Percentiles rank a stretch among this genome's conserved stretches.
Conservation (phyloP, 2,797 vertebrate species). For the Crax fasciolata region DNA sequence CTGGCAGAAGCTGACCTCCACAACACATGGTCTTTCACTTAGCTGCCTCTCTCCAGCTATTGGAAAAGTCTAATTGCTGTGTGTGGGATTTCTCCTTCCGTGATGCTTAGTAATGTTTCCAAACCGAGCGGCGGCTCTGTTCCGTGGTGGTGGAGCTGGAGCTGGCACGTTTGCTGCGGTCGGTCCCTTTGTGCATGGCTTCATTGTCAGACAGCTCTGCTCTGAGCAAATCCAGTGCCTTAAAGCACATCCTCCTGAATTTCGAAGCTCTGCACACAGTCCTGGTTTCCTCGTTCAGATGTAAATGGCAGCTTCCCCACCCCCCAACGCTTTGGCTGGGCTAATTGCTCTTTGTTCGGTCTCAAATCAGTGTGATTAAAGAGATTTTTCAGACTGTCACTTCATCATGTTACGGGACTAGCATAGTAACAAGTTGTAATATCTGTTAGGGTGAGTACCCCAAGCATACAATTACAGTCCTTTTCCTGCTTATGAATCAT, state of each 20-base stretch:
- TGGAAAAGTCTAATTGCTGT: not conserved
- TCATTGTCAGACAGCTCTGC: not conserved
- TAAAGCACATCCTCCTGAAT: not conserved
- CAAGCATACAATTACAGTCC: not conserved
- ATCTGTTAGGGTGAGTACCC: not conserved
- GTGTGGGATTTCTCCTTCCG: slow-evolving; percentile 40
- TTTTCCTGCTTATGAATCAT: slow-evolving; percentile 51
- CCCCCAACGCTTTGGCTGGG: not conserved
- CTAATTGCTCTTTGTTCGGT: slow-evolving; percentile 33
- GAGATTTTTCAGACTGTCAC: not conserved
- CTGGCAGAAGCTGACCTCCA: slow-evolving; percentile 37
- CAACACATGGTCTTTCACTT: slow-evolving; percentile 42
- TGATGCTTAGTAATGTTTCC: not conserved
- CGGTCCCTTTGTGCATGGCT: not conserved
- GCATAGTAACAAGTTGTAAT: slow-evolving; percentile 10
- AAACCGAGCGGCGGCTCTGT: rapidly evolving
- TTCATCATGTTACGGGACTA: not conserved
- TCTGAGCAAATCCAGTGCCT: not conserved
- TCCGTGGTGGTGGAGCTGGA: not conserved
- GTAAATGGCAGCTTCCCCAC: not conserved
- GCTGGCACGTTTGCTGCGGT: not conserved
- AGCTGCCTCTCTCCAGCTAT: not conserved
- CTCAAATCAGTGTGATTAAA: slow-evolving; percentile 38
- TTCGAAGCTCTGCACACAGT: not conserved
- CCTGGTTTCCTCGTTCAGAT: not conserved